Conservation (phyloP, 2,797 vertebrate genomes). For the Callimico goeldii region DNA sequence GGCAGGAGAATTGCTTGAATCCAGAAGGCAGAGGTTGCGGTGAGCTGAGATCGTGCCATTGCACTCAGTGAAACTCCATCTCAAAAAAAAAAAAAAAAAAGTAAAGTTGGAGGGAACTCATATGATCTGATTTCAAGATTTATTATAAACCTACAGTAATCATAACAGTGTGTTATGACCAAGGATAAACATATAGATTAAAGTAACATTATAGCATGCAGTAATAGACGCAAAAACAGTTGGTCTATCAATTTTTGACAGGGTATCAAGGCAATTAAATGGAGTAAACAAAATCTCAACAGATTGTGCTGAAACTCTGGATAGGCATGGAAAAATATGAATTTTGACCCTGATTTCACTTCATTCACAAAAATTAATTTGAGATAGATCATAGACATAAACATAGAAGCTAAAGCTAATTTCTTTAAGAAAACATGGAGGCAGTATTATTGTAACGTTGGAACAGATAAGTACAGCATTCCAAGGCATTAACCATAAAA, state of each 20-base stretch:
- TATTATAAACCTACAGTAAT: neutral
- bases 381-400: neutral
- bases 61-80: too few relatives aligned
- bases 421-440: neutral
- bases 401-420: neutral
- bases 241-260: slow-evolving; percentile 9
- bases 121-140: neutral
- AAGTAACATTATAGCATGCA: neutral
- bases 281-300: neutral
- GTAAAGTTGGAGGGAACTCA: neutral
- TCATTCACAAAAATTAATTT: neutral
- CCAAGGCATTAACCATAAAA: neutral
- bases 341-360: slow-evolving; percentile 17
- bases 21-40: too few relatives aligned
- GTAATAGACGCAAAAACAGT: neutral
- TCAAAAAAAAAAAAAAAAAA: neutral
- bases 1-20: too few relatives aligned
- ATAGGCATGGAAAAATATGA: neutral
- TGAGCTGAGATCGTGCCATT: too few relatives aligned
- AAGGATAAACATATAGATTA: neutral
- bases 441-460: neutral
- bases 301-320: neutral
- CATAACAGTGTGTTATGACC: neutral
- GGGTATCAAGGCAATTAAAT: neutral
- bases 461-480: neutral